Conservation (phyloP, 1,140 invertebrate species). For the Prorops nasuta region DNA sequence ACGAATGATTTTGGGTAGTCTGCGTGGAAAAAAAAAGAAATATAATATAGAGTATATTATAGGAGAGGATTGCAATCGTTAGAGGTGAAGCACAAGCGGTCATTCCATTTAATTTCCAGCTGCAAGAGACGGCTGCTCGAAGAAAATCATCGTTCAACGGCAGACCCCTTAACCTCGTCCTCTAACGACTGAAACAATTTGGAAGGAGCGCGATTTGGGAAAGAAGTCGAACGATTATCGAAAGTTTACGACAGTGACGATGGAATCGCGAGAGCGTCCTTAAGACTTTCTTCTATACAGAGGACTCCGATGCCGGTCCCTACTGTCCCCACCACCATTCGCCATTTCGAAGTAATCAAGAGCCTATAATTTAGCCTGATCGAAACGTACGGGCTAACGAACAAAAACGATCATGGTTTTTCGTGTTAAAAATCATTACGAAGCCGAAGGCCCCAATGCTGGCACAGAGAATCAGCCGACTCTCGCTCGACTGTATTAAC, state of each 20-base stretch:
- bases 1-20: no score
- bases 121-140: no score
- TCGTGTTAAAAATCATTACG: constrained; percentile 55
- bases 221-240: constrained; percentile 33
- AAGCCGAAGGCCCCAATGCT: background rate
- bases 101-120: no score
- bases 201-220: background rate
- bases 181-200: constrained; percentile 18
- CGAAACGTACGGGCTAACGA: constrained; percentile 53
- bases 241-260: constrained; percentile 37
- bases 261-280: constrained; percentile 16
- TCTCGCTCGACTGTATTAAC: constrained; percentile 38
- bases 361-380: constrained; percentile 57
- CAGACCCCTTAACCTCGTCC: no score
- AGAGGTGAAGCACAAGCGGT: no score
- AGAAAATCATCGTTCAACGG: no score
- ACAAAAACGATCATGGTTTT: constrained; percentile 55
- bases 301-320: background rate
- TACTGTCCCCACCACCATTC: constrained; percentile 6
- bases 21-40: no score
- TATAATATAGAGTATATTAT: no score
- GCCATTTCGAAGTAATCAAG: constrained; percentile 52
- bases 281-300: constrained; percentile 28
- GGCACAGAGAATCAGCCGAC: background rate
- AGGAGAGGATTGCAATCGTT: no score